Base-by-base conservation (phyloP, 2,113 vertebrate species). In the Hipposideros armiger region DNA sequence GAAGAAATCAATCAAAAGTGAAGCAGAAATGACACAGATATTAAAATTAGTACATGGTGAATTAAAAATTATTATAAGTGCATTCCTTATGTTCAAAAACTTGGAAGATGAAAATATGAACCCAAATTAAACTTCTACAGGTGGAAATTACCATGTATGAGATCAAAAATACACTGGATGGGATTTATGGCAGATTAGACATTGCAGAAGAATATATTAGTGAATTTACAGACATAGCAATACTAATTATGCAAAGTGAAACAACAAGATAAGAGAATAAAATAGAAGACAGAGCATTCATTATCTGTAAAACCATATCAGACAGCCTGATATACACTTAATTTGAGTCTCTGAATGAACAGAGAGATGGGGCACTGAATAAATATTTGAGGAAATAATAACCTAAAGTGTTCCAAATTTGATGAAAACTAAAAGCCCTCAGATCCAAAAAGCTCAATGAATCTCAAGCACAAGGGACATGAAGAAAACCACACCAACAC, bases 381-480 rank as follows among this genome's bases (percentile, higher is more conserved):
- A 86, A 66, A 50, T 80, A 88, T 52, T 76, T 88, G 28, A 95
- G 82, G 15, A 82, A 91, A 72, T 72, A 77, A 66, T 90, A 94
- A 15, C 45, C 60, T 52, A 54, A 87, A 78, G 3, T 96, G 2
- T 70, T 97, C 81, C 16, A 56, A 64, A 85, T 85, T 50, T 91
- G 17, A 76, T 77, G 11, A 95, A 87, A 73, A 76, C 8, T 60
- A 30, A 36, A 42, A 89, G 24, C 54, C 36, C 30, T 64, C 36
- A 82, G 36, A 36, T 36, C 36, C 36, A 36, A 36, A 36, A 36
- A 36, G 36, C 36, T 36, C 36, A 36, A 36, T 36, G 36, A 36
- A 36, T 36, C 36, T 36, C 36, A 36, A 36, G 36, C 36, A 36
- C 36, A 36, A 36, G 36, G 36, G 36, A 36, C 36, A 36, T 36